Conservation (phyloP, 1,140 invertebrate genomes). For the Thaumatotibia leucotreta region DNA sequence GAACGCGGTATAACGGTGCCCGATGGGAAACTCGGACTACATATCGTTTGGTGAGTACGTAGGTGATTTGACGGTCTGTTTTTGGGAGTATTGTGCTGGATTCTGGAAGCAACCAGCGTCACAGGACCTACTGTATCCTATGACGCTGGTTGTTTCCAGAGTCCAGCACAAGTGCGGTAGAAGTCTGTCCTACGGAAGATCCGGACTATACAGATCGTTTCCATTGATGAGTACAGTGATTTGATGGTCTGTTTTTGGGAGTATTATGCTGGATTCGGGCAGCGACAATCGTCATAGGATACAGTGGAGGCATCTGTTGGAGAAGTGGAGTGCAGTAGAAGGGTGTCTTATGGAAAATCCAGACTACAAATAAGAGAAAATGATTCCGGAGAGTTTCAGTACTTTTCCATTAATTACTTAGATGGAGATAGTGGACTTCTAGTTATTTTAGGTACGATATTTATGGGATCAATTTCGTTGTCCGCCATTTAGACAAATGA, state of each 20-base stretch:
- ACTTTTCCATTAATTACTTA: too few species aligned
- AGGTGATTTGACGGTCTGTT: too few species aligned
- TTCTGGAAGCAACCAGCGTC: conserved; percentile 81
- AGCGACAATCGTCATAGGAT: conserved; percentile 80
- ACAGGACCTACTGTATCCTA: conserved; percentile 84
- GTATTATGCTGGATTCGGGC: conserved; percentile 88
- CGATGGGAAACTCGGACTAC: too few species aligned
- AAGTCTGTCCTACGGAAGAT: conserved; percentile 90
- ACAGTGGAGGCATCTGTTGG: conserved; percentile 84
- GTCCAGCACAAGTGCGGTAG: conserved; percentile 85
- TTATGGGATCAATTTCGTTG: too few species aligned
- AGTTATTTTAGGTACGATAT: too few species aligned
- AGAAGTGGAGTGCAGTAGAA: conserved; percentile 86
- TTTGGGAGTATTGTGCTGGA: conserved; percentile 90
- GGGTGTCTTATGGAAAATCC: conserved; percentile 91
- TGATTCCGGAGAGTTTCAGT: too few species aligned
- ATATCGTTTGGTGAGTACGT: too few species aligned
- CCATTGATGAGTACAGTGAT: conserved; percentile 70
- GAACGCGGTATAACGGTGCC: too few species aligned
- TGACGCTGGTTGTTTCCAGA: too few species aligned
- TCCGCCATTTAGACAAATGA: too few species aligned
- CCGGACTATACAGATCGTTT: conserved; percentile 83
- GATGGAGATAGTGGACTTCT: too few species aligned
- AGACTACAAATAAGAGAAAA: conserved; percentile 83
- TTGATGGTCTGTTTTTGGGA: too few species aligned